These are phyloP conservation scores for Hypomecis atomaria DNA, from an alignment of 2,888 invertebrate genomes.

Conservation along the genomic window DNA sequence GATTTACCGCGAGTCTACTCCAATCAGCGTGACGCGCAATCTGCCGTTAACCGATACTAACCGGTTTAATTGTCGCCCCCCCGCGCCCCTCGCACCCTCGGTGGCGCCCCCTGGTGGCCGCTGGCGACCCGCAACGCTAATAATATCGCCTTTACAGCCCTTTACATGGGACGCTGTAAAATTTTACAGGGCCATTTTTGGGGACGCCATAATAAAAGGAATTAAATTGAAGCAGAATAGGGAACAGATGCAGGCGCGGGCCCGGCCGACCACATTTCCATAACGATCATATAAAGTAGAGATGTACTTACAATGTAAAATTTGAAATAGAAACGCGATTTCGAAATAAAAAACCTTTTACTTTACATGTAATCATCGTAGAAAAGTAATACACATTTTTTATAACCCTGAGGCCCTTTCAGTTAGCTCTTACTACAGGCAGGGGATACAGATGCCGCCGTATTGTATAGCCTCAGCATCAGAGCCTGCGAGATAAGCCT, in stretches of 20 bases:
- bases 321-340: no score
- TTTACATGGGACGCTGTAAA: constrained; percentile 43
- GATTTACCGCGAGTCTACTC: constrained; percentile 26
- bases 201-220: constrained; percentile 41
- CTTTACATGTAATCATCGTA: no score
- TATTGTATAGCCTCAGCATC: no score
- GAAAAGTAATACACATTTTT: no score
- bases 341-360: no score
- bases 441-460: no score
- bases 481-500: no score
- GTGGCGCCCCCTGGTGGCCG: neutral
- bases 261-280: neutral
- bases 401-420: no score
- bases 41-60: constrained; percentile 44
- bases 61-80: constrained; percentile 39
- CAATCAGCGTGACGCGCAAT: constrained; percentile 40
- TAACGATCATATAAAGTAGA: no score
- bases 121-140: constrained; percentile 9
- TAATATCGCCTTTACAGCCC: constrained; percentile 41
- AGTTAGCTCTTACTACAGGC: no score
- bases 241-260: constrained; percentile 27
- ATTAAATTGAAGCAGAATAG: constrained; percentile 37
- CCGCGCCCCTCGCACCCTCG: neutral
- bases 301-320: no score
- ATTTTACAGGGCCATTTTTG: constrained; percentile 49